phyloP scores from a whole-genome alignment of 2,113 vertebrate genomes.

The Kryptolebias marmoratus region DNA sequence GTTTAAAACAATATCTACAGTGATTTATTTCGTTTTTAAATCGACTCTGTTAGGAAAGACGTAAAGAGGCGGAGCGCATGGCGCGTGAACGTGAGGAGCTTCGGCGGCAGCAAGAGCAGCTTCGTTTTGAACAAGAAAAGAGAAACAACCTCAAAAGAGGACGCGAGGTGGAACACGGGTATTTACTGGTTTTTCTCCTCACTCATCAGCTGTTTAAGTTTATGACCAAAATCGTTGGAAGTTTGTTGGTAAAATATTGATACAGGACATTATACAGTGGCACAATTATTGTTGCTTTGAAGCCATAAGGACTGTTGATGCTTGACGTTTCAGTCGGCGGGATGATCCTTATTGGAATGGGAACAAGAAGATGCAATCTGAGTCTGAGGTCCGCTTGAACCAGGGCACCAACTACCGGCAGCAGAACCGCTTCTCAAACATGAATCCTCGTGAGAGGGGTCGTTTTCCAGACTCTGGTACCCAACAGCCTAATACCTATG shows the following conservation, averaged over 20 bases:
- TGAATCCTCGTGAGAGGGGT: slow-evolving; percentile 87
- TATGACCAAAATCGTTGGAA: not conserved
- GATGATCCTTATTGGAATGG: slow-evolving; percentile 94
- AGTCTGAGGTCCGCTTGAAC: slow-evolving; percentile 87
- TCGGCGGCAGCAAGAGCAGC: slow-evolving; percentile 94
- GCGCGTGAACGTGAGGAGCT: slow-evolving; percentile 94
- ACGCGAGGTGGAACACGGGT: slow-evolving; percentile 94
- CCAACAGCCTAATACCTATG: slow-evolving; percentile 86
- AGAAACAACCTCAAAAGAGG: slow-evolving; percentile 94
- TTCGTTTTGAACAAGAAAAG: slow-evolving; percentile 98
- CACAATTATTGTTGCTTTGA: not conserved
- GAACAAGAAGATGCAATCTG: slow-evolving; percentile 90
- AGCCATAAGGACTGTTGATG: slow-evolving; percentile 4
- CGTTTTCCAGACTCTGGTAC: slow-evolving; percentile 86
- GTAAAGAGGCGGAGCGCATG: slow-evolving; percentile 95
- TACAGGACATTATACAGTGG: too few species aligned
- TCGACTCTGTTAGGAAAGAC: slow-evolving; percentile 85
- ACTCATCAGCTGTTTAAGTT: not conserved
- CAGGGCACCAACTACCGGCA: slow-evolving; percentile 90
- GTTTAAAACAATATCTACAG: too few species aligned
- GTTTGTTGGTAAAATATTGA: too few species aligned
- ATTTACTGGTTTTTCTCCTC: slow-evolving; percentile 1
- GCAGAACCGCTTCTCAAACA: slow-evolving; percentile 92
- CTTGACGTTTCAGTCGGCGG: slow-evolving; percentile 78
- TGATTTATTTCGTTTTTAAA: not conserved